phyloP scores from a whole-genome alignment of 2,113 vertebrate genomes.

The Montifringilla adamsi region DNA sequence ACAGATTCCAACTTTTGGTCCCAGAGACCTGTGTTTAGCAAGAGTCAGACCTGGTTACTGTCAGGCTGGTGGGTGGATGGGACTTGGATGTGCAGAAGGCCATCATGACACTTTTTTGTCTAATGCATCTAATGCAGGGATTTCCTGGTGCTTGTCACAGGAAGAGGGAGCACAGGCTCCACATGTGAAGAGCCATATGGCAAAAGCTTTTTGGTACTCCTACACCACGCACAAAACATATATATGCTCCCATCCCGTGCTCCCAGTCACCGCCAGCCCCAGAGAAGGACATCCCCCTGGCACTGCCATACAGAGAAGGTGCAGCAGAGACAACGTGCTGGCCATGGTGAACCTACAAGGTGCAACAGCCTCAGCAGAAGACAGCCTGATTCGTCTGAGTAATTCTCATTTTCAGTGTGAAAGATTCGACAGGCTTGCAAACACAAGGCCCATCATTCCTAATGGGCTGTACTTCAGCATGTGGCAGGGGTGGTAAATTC shows the following conservation, averaged over 20 bases:
- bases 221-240: rapidly evolving
- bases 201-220: background rate
- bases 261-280: rapidly evolving
- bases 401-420: background rate
- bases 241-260: rapidly evolving
- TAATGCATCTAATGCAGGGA: background rate
- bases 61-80: background rate
- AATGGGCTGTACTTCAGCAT: background rate
- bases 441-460: rapidly evolving
- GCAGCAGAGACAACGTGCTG: background rate
- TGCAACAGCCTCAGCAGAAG: background rate
- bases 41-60: background rate
- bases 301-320: background rate
- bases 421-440: background rate
- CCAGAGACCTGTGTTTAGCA: rapidly evolving
- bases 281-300: background rate
- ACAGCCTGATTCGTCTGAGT: background rate
- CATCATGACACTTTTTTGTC: background rate
- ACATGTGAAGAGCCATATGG: background rate
- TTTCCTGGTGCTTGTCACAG: background rate
- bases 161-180: background rate
- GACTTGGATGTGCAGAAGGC: background rate
- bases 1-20: background rate
- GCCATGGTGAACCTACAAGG: background rate
- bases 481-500: background rate